Conservation (phyloP, 2,113 vertebrate genomes). For the Grammomys surdaster region DNA sequence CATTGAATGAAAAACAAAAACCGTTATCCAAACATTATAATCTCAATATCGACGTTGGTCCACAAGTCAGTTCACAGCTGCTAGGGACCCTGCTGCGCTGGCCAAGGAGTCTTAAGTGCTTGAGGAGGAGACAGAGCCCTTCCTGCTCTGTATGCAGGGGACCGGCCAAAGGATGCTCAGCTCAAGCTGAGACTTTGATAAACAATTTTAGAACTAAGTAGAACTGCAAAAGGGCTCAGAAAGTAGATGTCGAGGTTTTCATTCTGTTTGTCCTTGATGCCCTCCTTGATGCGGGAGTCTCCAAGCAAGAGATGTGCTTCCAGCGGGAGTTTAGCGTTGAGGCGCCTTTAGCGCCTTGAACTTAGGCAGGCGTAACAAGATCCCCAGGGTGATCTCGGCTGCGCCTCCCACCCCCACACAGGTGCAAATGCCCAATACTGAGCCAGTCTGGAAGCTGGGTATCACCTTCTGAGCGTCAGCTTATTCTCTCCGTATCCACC, state of each 20-base stretch:
- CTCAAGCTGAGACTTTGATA: background rate
- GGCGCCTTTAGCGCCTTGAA: background rate
- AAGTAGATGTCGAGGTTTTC: background rate
- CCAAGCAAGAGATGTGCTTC: background rate
- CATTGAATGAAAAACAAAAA: background rate
- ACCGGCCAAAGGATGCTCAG: background rate
- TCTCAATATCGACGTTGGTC: background rate
- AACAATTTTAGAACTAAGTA: background rate
- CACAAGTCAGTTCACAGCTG: background rate
- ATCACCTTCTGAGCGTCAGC: background rate
- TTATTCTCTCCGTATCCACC: background rate
- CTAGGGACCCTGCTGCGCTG: background rate
- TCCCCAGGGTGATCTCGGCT: accelerated
- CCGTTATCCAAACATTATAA: background rate
- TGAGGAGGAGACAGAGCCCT: background rate
- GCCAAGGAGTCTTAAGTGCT: background rate
- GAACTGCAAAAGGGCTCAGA: background rate
- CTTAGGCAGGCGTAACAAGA: background rate
- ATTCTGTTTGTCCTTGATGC: background rate
- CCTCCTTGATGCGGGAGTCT: too few relatives aligned
- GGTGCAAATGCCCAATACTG: accelerated
- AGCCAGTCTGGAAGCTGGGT: background rate
- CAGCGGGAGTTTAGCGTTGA: background rate
- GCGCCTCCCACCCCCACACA: accelerated
- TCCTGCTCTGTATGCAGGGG: background rate